Conservation (phyloP, 2,797 vertebrate species). For the Mycteria americana region DNA sequence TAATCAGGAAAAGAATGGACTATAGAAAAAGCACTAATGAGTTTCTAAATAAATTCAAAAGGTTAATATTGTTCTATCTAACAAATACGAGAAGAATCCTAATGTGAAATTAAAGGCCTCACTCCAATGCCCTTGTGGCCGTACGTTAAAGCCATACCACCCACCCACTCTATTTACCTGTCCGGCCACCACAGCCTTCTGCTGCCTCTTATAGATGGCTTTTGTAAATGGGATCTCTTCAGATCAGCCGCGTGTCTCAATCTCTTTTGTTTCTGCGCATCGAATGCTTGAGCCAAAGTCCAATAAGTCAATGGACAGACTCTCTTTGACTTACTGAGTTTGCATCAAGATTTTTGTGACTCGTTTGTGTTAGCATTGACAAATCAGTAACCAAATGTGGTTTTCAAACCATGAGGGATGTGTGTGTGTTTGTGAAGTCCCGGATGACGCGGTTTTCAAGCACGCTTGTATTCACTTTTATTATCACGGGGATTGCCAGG, state of each 20-base stretch:
- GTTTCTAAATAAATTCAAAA: conserved; percentile 74
- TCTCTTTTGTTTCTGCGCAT: neutral
- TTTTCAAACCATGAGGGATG: neutral
- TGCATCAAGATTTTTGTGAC: neutral
- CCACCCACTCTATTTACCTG: neutral
- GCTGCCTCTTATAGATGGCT: neutral
- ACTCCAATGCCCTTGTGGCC: neutral
- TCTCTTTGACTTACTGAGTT: neutral
- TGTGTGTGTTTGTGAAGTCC: neutral
- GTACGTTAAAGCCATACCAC: neutral
- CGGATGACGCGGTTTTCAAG: neutral
- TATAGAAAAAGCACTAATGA: conserved; percentile 67
- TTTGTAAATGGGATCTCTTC: neutral
- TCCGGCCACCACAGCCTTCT: neutral
- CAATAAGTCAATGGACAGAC: neutral
- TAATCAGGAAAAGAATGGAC: conserved; percentile 72
- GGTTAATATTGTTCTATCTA: conserved; percentile 67
- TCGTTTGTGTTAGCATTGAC: neutral
- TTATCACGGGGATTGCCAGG: accelerated
- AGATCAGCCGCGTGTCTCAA: accelerated
- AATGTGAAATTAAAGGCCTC: conserved; percentile 41
- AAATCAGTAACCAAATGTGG: neutral
- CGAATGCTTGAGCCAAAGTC: neutral
- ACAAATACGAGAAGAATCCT: conserved; percentile 57
- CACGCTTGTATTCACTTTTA: neutral